These are phyloP conservation scores for Aldabrachelys gigantea DNA, from an alignment of 2,113 vertebrate species.

Conservation along the genomic window DNA sequence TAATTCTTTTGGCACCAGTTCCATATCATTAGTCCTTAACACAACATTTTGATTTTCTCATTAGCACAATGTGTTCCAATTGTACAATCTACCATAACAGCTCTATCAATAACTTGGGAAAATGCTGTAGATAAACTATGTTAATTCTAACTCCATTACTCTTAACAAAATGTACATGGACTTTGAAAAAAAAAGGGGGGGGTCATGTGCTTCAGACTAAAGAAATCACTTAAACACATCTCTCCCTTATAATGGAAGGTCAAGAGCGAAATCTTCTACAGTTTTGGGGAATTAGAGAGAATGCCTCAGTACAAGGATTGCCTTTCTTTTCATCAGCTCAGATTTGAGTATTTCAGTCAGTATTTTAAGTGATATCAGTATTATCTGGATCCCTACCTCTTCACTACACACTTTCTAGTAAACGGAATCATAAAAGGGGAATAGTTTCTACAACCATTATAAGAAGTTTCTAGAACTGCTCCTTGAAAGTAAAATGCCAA, in stretches of 20 bases:
- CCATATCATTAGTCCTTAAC: neutral
- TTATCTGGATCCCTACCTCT: neutral
- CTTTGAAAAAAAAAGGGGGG: neutral
- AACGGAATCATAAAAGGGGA: neutral
- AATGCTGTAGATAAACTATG: neutral
- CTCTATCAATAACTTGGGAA: neutral
- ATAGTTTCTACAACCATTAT: neutral
- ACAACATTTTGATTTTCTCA: neutral
- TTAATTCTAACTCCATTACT: neutral
- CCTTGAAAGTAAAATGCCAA: neutral
- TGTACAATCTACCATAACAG: neutral
- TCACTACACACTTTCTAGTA: neutral
- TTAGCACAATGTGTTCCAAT: neutral
- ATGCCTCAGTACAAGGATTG: neutral
- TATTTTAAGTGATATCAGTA: neutral
- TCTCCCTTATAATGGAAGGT: fast-evolving
- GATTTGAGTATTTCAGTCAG: neutral
- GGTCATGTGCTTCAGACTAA: neutral
- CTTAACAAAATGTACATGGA: neutral
- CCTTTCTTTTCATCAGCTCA: neutral
- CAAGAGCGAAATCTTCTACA: neutral
- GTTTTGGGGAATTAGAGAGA: neutral
- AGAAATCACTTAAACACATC: neutral
- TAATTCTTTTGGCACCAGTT: neutral
- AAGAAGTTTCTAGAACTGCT: neutral